These are phyloP conservation scores for Phocides pigmalion DNA, from an alignment of 1,140 invertebrate species.

Conservation along the genomic window DNA sequence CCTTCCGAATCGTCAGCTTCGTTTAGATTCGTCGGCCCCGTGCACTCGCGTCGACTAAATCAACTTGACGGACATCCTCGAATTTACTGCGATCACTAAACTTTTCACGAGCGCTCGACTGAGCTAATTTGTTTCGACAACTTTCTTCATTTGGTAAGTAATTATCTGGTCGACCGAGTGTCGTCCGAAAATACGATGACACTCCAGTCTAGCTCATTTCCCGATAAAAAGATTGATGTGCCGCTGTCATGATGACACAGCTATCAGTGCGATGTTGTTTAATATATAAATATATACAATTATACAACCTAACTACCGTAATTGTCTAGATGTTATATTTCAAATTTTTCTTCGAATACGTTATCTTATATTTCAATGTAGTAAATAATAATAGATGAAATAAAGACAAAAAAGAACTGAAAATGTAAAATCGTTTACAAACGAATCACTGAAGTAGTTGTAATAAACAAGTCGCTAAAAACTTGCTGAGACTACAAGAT, in stretches of 20 bases:
- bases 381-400: too few relatives aligned
- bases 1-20: neutral
- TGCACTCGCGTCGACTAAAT: conserved; percentile 14
- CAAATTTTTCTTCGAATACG: too few relatives aligned
- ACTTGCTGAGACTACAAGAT: too few relatives aligned
- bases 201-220: neutral
- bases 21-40: conserved; percentile 1
- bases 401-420: too few relatives aligned
- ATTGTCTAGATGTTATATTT: too few relatives aligned
- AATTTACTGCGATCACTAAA: conserved; percentile 27
- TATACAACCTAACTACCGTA: too few relatives aligned
- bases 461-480: too few relatives aligned
- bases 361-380: too few relatives aligned
- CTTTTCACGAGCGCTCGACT: conserved; percentile 8
- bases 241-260: conserved; percentile 2
- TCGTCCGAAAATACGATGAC: neutral
- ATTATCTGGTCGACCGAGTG: conserved; percentile 7
- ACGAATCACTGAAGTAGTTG: too few relatives aligned
- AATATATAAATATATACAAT: too few relatives aligned
- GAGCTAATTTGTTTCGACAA: conserved; percentile 28
- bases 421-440: too few relatives aligned
- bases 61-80: conserved; percentile 16
- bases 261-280: neutral
- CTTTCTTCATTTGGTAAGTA: conserved; percentile 22
- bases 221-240: conserved; percentile 1